Conservation (phyloP, 2,797 vertebrate genomes). For the Micrastur ruficollis region DNA sequence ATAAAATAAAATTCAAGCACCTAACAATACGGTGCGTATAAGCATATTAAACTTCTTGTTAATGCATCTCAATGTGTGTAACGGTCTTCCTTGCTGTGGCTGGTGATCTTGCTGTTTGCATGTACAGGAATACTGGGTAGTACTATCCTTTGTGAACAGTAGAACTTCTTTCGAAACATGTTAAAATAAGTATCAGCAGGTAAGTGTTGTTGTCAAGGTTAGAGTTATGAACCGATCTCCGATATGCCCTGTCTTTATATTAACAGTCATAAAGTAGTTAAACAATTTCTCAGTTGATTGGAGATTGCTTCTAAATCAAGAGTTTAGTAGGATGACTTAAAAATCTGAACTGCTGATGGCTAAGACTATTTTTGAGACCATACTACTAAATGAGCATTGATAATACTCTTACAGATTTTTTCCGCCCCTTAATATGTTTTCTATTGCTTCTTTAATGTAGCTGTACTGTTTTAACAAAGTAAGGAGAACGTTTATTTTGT, state of each 20-base stretch:
- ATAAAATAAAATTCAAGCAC: neutral
- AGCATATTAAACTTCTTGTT: neutral
- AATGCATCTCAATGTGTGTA: fast-evolving
- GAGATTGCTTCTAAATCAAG: neutral
- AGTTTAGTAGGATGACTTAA: neutral
- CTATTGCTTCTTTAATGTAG: neutral
- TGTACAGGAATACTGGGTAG: fast-evolving
- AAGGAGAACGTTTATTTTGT: neutral
- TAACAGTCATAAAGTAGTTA: neutral
- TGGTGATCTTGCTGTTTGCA: neutral
- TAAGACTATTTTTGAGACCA: neutral
- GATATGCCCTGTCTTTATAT: neutral
- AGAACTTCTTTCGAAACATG: neutral
- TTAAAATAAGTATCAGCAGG: too few species aligned
- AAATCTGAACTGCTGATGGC: neutral
- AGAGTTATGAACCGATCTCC: neutral
- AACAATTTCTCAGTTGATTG: neutral
- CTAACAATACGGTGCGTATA: neutral
- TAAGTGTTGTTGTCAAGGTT: neutral
- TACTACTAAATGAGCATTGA: neutral
- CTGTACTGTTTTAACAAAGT: neutral
- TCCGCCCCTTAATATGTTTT: neutral
- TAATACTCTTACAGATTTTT: neutral
- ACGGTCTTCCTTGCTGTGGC: fast-evolving
- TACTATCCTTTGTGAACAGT: neutral